Conservation (phyloP, 2,113 vertebrate genomes). For the Ciconia boyciana region DNA sequence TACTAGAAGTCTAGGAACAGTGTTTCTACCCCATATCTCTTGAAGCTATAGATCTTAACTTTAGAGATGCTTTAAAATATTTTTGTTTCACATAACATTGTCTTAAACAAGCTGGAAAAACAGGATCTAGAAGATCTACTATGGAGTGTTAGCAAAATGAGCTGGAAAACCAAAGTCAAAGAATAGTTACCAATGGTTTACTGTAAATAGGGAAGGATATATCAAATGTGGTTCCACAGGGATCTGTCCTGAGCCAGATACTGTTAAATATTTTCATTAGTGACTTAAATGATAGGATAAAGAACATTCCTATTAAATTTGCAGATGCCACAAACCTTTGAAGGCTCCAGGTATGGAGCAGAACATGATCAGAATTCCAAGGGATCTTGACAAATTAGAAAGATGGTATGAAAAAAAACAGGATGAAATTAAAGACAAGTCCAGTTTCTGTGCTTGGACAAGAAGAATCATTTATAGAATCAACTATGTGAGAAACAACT, state of each 20-base stretch:
- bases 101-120: not conserved
- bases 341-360: not conserved
- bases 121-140: not conserved
- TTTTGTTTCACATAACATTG: not conserved
- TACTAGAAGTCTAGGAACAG: not conserved
- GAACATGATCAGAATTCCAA: not conserved
- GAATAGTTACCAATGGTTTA: not conserved
- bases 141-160: not conserved
- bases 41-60: not conserved
- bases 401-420: not conserved
- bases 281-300: not conserved
- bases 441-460: not conserved
- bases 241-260: not conserved
- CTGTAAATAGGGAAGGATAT: not conserved
- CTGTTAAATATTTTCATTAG: slow-evolving; percentile 1
- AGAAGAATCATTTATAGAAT: not conserved
- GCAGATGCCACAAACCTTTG: not conserved
- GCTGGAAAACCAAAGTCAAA: not conserved
- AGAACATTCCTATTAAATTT: not conserved
- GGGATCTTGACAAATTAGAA: not conserved
- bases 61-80: not conserved
- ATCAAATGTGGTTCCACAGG: not conserved
- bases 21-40: not conserved
- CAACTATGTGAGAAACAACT: not conserved
- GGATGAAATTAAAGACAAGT: not conserved